Evolutionary conservation across 2,113 vertebrate species (phyloP).

Genomic region (Ciconia stormi): DNA sequence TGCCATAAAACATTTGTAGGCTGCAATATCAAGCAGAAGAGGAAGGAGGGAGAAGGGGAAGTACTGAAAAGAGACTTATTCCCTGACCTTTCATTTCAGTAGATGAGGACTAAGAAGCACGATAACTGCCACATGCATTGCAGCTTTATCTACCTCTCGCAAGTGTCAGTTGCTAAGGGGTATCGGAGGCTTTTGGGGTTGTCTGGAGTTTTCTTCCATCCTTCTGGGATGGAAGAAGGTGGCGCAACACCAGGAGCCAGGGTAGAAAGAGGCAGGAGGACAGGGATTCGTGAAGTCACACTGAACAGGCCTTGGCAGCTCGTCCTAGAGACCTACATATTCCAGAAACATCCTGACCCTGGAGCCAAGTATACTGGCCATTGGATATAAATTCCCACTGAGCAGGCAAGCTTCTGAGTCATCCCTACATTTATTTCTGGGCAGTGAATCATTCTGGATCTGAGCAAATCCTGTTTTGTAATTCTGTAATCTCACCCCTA

Average conservation of each 20-base stretch:
- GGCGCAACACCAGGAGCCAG: not conserved
- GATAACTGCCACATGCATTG: not conserved
- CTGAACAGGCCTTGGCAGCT: not conserved
- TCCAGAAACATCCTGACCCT: not conserved
- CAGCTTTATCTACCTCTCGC: not conserved
- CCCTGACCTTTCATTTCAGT: not conserved
- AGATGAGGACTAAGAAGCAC: not conserved
- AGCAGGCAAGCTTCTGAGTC: not conserved
- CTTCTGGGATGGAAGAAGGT: not conserved
- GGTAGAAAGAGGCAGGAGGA: not conserved
- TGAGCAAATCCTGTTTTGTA: not conserved
- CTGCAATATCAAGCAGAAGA: not conserved
- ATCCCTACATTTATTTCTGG: not conserved
- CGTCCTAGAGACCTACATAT: not conserved
- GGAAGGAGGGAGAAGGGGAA: not conserved
- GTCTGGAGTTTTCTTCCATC: not conserved
- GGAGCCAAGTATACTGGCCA: not conserved
- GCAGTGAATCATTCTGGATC: not conserved
- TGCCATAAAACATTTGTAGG: not conserved
- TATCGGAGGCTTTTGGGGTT: not conserved
- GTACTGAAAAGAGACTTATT: not conserved
- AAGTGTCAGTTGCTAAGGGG: rapidly evolving
- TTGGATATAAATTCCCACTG: not conserved
- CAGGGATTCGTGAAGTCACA: not conserved
- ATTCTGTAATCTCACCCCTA: not conserved